A percentile compares a stretch with the other conserved stretches of the same genome.
phyloP scores from a whole-genome alignment of 2,797 vertebrate genomes.

The Taenioides sp. region DNA sequence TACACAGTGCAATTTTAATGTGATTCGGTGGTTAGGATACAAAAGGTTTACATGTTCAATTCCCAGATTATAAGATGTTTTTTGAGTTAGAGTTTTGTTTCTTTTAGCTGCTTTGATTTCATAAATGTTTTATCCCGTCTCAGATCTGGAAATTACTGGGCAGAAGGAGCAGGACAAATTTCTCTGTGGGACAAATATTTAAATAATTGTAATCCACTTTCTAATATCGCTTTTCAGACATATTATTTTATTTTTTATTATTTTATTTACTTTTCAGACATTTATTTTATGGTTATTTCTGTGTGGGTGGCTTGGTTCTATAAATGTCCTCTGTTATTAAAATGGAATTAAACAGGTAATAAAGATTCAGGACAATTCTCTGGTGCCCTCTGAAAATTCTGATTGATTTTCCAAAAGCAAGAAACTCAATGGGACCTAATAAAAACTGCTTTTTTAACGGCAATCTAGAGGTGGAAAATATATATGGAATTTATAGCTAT shows the following conservation, averaged over 20 bases:
- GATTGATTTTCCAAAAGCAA: not conserved
- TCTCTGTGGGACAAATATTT: not conserved
- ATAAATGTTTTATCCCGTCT: too few relatives aligned
- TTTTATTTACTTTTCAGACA: too few relatives aligned
- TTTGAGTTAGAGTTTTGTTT: too few relatives aligned
- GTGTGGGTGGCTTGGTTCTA: not conserved
- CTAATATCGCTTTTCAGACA: not conserved
- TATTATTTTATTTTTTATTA: too few relatives aligned
- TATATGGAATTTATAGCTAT: too few relatives aligned
- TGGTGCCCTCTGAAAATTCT: not conserved
- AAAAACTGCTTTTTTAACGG: not conserved
- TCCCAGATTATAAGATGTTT: too few relatives aligned
- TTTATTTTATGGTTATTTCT: conserved; percentile 1
- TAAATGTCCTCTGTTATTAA: not conserved
- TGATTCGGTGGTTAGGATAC: too few relatives aligned
- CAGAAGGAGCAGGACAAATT: not conserved
- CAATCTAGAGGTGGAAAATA: not conserved
- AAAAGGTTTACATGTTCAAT: too few relatives aligned
- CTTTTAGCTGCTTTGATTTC: too few relatives aligned
- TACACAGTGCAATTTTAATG: too few relatives aligned
- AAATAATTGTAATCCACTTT: not conserved
- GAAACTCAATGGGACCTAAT: not conserved
- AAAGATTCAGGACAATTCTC: not conserved
- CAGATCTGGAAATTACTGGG: too few relatives aligned
- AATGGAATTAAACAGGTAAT: not conserved